Evolutionary conservation across 2,888 invertebrate species (phyloP).

Genomic region (Caenorhabditis sp.): DNA sequence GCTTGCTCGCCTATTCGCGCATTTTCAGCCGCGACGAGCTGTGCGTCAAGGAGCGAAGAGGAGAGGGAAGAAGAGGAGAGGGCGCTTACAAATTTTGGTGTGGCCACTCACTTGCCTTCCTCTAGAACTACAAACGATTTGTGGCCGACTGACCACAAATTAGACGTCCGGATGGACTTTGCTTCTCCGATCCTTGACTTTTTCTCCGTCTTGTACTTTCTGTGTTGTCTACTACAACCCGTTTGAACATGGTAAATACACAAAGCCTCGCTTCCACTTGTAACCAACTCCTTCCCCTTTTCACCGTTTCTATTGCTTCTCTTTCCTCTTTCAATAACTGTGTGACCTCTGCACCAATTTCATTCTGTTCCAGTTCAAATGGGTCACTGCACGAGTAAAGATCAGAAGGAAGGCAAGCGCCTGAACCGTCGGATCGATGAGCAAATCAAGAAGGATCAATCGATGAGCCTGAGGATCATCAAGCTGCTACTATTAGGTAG

Average conservation of each 20-base stretch:
- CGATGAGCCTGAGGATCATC: conserved; percentile 78
- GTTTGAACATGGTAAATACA: conserved; percentile 4
- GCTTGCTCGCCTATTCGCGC: conserved; percentile 38
- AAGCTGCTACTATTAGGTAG: conserved; percentile 78
- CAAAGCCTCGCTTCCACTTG: not conserved
- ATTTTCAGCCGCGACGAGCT: conserved; percentile 31
- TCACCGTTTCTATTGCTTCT: not conserved
- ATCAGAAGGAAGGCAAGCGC: conserved; percentile 77
- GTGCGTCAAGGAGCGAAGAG: conserved; percentile 23
- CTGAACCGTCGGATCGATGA: conserved; percentile 78
- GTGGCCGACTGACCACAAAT: not conserved
- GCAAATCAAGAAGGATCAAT: conserved; percentile 78
- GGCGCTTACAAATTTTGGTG: conserved; percentile 13
- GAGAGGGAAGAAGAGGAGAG: not conserved
- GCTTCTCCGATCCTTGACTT: not conserved
- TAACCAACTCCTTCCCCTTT: not conserved
- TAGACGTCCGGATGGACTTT: not conserved
- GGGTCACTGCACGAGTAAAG: conserved; percentile 79
- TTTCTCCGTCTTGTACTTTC: not conserved
- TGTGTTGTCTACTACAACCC: not conserved
- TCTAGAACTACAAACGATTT: conserved; percentile 17
- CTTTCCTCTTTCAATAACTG: not conserved
- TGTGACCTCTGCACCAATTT: conserved; percentile 8
- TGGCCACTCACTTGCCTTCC: conserved; percentile 10
- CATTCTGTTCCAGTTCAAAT: conserved; percentile 59